phyloP scores from a whole-genome alignment of 2,797 vertebrate genomes.

The Chromobotia macracanthus region DNA sequence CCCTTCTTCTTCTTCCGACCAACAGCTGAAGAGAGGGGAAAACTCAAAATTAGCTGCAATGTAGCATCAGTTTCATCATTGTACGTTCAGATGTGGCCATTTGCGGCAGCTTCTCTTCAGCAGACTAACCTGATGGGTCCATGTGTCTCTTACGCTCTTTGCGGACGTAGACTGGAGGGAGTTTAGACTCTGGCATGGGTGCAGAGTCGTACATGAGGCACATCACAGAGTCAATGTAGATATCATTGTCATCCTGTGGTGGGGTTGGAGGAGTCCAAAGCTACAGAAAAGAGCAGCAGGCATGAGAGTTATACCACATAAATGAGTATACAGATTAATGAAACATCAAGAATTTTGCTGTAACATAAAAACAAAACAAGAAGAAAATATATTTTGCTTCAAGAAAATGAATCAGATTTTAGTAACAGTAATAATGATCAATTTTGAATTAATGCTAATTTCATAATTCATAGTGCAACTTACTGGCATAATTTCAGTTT shows the following conservation, averaged over 20 bases:
- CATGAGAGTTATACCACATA: not conserved
- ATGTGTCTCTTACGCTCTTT: slow-evolving; percentile 92
- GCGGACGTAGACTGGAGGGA: slow-evolving; percentile 88
- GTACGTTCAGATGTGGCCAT: not conserved
- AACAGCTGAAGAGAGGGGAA: slow-evolving; percentile 69
- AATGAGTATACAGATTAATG: too few species aligned
- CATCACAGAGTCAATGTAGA: slow-evolving; percentile 93
- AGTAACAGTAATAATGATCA: not conserved
- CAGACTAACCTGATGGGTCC: slow-evolving; percentile 82
- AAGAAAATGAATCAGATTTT: not conserved
- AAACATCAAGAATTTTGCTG: not conserved
- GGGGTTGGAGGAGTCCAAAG: slow-evolving; percentile 94
- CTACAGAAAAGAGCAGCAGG: slow-evolving; percentile 65
- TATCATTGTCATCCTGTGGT: slow-evolving; percentile 92
- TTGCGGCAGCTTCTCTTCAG: not conserved
- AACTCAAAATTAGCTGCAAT: not conserved
- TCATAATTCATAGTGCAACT: slow-evolving; percentile 54
- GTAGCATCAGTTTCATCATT: not conserved
- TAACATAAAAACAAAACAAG: not conserved
- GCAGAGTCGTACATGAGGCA: slow-evolving; percentile 91
- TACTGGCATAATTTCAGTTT: slow-evolving; percentile 95
- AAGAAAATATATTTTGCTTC: not conserved
- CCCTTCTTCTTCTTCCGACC: slow-evolving; percentile 94
- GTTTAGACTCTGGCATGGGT: slow-evolving; percentile 88
- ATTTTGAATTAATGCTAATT: not conserved